Evolutionary conservation across 2,888 invertebrate genomes (phyloP), one percentile per base, ranked within the genome.

Genomic region (Philopedon plagiatum): DNA sequence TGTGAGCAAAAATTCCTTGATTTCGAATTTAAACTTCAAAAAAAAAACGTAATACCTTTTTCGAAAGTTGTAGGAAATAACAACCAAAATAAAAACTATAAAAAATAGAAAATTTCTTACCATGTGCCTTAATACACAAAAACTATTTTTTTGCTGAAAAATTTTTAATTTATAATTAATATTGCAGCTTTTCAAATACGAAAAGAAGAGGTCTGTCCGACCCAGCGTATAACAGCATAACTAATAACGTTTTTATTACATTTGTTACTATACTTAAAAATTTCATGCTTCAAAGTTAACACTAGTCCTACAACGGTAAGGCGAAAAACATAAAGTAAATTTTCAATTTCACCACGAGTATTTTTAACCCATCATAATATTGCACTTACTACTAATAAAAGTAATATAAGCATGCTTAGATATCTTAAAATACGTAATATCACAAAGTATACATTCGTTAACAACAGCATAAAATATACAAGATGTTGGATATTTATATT

Each of bases 401-500:
- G 51, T 29, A 54, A 54, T 29, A 26, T 29, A 54, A 18, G 18
- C 15, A 54, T 29, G 15, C 29, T 18, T 18, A 54, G 18, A 54
- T 32, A 1, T 49, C 49, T 26, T 54, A 54, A 29, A 54, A 15
- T 15, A 54, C 15, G 18, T 54, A 54, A 29, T 54, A 54, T 54
- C 51, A 54, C 51, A 54, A 54, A 54, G 29, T 54, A 29, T 54
- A 54, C 29, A 54, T 29, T 29, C 29, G 29, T 15, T 29, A 29
- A 54, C 29, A 29, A 29, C 18, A 54, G 15, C 18, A 13, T 15
- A 7, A 29, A 54, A 49, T 49, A 49, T 49, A 49, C 49, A 49
- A n/a, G 13, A 26, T 26, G 49, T 26, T 26, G 13, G n/a, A 26
- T 13, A 26, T n/a, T n/a, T n/a, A n/a, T n/a, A n/a, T n/a, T n/a